phyloP scores from a whole-genome alignment of 2,797 vertebrate genomes.

The Momotus momota region DNA sequence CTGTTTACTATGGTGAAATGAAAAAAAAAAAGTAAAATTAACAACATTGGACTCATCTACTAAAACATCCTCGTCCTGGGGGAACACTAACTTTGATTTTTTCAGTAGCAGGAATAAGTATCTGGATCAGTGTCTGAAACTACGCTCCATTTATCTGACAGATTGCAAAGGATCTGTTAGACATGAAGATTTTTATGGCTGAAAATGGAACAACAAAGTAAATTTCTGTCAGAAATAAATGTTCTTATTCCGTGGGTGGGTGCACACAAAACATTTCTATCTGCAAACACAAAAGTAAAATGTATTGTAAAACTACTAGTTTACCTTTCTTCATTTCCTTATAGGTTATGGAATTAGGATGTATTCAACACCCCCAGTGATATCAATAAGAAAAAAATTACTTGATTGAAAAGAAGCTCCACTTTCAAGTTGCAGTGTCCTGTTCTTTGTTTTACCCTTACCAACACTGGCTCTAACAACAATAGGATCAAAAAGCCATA shows the following conservation, averaged over 20 bases:
- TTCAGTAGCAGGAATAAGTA: constrained; percentile 11
- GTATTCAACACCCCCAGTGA: neutral
- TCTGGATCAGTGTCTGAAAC: constrained; percentile 9
- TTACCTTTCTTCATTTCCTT: neutral
- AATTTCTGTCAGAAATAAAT: neutral
- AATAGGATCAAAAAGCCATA: neutral
- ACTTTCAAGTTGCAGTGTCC: neutral
- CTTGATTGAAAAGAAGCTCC: neutral
- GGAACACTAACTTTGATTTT: neutral
- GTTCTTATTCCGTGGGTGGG: neutral
- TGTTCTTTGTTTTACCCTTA: neutral
- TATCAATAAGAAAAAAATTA: neutral
- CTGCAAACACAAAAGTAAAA: neutral
- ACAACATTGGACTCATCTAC: neutral
- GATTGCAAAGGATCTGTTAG: neutral
- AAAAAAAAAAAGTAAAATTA: neutral
- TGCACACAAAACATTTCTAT: neutral
- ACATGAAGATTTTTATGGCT: neutral
- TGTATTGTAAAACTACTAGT: neutral
- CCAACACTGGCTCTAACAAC: neutral
- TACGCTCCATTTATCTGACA: neutral
- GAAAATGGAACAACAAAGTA: constrained; percentile 11
- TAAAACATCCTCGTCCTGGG: constrained; percentile 7
- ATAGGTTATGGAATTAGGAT: neutral
- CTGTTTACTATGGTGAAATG: constrained; percentile 15